Evolutionary conservation across 2,888 invertebrate genomes (phyloP).

Genomic region (Drosophila villosipedis): DNA sequence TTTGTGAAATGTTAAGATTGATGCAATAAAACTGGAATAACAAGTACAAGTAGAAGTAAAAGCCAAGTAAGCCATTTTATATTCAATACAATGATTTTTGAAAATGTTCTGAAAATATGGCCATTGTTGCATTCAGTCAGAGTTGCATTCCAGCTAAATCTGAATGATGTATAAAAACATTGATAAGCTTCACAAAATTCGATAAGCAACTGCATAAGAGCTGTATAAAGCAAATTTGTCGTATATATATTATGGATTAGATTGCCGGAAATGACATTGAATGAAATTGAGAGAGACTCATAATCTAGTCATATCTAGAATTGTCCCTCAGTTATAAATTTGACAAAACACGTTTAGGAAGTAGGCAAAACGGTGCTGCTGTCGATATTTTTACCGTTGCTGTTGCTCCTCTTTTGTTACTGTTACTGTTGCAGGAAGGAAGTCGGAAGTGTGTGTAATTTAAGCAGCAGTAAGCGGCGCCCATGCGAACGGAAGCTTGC

Average conservation of each 20-base stretch:
- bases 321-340: slow-evolving; percentile 43
- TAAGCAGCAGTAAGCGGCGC: slow-evolving; percentile 57
- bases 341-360: slow-evolving; percentile 62
- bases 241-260: not conserved
- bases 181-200: not conserved
- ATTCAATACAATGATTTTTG: not conserved
- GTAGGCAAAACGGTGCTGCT: slow-evolving; percentile 39
- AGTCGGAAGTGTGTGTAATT: slow-evolving; percentile 74
- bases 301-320: slow-evolving; percentile 2
- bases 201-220: slow-evolving; percentile 6
- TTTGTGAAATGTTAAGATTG: not conserved
- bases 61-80: not conserved
- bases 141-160: no score
- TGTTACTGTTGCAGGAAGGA: slow-evolving; percentile 58
- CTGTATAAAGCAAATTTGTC: slow-evolving; percentile 1
- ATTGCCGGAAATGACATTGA: slow-evolving; percentile 11
- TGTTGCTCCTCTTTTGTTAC: not conserved
- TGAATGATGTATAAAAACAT: not conserved
- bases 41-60: not conserved
- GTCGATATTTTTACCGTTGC: slow-evolving; percentile 6
- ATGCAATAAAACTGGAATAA: not conserved
- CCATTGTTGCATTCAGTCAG: no score
- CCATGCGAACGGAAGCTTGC: slow-evolving; percentile 32
- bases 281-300: not conserved
- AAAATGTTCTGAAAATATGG: not conserved